Evolutionary conservation across 92 coral and sea anemone genomes (phyloP), one percentile per base, ranked within the genome.

Genomic region (Umimayanthus kanabou): DNA sequence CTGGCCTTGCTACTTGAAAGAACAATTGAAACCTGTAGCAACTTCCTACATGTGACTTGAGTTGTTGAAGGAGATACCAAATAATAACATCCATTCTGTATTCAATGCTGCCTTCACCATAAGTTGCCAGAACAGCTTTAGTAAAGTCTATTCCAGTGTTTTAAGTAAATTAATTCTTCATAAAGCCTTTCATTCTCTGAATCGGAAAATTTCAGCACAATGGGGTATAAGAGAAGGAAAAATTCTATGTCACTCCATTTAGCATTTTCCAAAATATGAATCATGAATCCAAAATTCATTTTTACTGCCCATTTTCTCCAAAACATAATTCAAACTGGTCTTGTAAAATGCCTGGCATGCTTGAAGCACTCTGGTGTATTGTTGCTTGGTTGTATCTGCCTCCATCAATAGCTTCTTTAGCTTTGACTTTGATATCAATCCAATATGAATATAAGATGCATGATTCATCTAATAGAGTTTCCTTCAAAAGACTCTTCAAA

Each of bases 61-160:
- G 42, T 22, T 76, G 39, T 49, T 73, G 80, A 25, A 85, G 80
- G 58, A 72, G 66, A 53, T 85, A 85, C 88, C 88, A 85, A 29
- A 85, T 73, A 29, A 85, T 73, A n/a, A 79, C 80, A 79, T 85
- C 88, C 29, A 85, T 73, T 26, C 82, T 73, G 81, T 73, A 85
- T 18, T 85, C 88, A 43, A 14, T 74, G 40, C 20, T 14, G 78
- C 80, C 88, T 74, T 74, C 82, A 85, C 50, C 88, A 49, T 85
- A 74, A 5, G 42, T 50, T 13, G 28, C 43, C n/a, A 20, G 70
- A 28, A 85, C 65, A 85, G 80, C 81, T 25, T 73, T 81, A 45
- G 23, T 79, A 82, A 85, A 85, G 22, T 85, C 28, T 73, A 69
- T 79, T 85, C 58, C 49, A 6, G 50, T 57, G 69, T 39, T 66